phyloP scores from a whole-genome alignment of 2,888 invertebrate species.

The Cerastis leucographa region DNA sequence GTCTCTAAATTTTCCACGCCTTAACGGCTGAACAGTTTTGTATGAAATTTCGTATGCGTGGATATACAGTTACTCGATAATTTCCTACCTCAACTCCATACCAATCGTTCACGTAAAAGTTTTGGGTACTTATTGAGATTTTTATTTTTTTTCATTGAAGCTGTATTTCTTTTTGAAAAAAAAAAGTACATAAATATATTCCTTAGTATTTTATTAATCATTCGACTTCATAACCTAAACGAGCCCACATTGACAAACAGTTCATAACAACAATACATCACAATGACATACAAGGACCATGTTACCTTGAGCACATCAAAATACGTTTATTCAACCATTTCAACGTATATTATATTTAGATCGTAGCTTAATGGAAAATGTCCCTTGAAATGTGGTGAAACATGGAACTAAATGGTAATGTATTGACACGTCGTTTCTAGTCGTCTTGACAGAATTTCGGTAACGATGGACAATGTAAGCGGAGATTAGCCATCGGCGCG shows the following conservation, averaged over 20 bases:
- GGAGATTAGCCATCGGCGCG: background rate
- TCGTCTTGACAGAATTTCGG: background rate
- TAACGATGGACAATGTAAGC: background rate
- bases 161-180: background rate
- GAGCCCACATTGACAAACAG: slow-evolving; percentile 14
- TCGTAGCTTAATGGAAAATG: slow-evolving; percentile 1
- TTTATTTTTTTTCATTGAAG: background rate
- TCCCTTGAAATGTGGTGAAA: background rate
- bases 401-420: background rate
- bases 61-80: background rate
- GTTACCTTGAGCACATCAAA: slow-evolving; percentile 46
- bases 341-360: slow-evolving; percentile 43
- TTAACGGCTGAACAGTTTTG: no score
- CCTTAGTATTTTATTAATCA: slow-evolving; percentile 15
- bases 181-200: background rate
- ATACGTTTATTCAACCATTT: slow-evolving; percentile 36
- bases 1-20: background rate
- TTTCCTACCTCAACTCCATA: background rate
- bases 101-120: background rate
- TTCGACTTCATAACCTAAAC: slow-evolving; percentile 3
- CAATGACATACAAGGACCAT: slow-evolving; percentile 40
- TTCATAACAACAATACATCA: slow-evolving; percentile 19
- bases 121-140: background rate
- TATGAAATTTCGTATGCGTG: no score
- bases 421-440: background rate